These are phyloP conservation scores for Caenorhabditis afra DNA, from an alignment of 2,888 invertebrate genomes.

Conservation along the genomic window DNA sequence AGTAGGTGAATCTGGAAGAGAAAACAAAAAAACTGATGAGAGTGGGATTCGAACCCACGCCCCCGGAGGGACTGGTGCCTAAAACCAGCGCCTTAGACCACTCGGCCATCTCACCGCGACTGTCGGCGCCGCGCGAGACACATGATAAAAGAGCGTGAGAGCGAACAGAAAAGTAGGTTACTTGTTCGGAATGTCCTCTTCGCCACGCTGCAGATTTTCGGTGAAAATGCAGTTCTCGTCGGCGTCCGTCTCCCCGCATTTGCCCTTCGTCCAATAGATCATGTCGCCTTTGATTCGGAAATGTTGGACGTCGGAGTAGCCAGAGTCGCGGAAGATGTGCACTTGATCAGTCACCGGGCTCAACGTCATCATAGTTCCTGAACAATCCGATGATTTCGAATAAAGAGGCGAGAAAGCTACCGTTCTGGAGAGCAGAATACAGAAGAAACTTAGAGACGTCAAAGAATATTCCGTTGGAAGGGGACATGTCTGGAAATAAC, in stretches of 20 bases:
- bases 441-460: conserved; percentile 66
- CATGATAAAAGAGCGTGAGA: conserved; percentile 26
- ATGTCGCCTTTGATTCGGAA: conserved; percentile 47
- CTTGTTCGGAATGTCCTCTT: conserved; percentile 60
- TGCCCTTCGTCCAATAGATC: conserved; percentile 61
- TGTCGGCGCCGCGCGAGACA: not conserved
- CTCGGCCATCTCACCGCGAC: conserved; percentile 85
- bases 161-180: conserved; percentile 44
- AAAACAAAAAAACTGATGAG: conserved; percentile 63
- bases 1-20: conserved; percentile 46
- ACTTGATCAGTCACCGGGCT: conserved; percentile 53
- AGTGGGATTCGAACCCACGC: conserved; percentile 76
- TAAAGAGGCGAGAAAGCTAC: conserved; percentile 39
- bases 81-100: conserved; percentile 92
- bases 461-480: conserved; percentile 69
- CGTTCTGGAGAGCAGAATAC: conserved; percentile 70
- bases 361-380: conserved; percentile 49
- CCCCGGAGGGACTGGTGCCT: conserved; percentile 88
- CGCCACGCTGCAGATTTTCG: conserved; percentile 61
- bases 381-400: not conserved
- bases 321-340: conserved; percentile 47
- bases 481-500: conserved; percentile 62
- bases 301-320: conserved; percentile 40
- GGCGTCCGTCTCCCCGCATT: conserved; percentile 62
- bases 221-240: conserved; percentile 63